Base-by-base conservation (phyloP, 2,797 vertebrate genomes). In the Sebastes variabilis region DNA sequence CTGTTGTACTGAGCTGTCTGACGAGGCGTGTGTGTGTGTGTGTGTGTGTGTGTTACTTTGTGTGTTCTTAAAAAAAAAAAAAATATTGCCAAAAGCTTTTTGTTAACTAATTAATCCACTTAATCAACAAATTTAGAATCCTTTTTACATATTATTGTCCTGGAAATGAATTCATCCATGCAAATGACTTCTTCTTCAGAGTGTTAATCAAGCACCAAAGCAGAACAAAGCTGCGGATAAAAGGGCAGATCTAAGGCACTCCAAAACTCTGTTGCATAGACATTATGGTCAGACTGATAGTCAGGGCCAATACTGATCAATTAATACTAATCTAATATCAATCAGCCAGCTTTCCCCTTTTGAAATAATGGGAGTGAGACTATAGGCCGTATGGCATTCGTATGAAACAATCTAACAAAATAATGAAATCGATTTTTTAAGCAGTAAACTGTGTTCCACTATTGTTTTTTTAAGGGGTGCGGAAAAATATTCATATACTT, bases 21-120 rank as follows among this genome's bases (percentile, higher is more conserved):
- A 71, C 2, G 4, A 70, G 14, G 73, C 46, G 22, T 55, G 52
- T 49, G 27, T 66, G n/a, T 36, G 9, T 66, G n/a, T 54, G 49
- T 55, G 27, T 68, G 61, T 64, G 25, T 49, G 9, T 72, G 18
- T 75, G 0, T 42, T 2, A 8, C 13, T 59, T 14, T 66, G 38
- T 52, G 66, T 46, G 38, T 66, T 52, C 7, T 0, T 36, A 52
- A 30, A 82, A 76, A 52, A 52, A 49, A 38, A 70, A 68, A 27
- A 60, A 4, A 69, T 61, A 74, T 54, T 59, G 20, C 59, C 65
- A 27, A 25, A 83, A 82, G 55, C 83, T 25, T 83, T 84, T 76
- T 78, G 56, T 72, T 42, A 60, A 83, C 66, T 80, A 80, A 88
- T 84, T 74, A 79, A 60, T 78, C 52, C 56, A 86, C 32, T 81